phyloP scores from a whole-genome alignment of 2,888 invertebrate species.

The Lagria hirta region DNA sequence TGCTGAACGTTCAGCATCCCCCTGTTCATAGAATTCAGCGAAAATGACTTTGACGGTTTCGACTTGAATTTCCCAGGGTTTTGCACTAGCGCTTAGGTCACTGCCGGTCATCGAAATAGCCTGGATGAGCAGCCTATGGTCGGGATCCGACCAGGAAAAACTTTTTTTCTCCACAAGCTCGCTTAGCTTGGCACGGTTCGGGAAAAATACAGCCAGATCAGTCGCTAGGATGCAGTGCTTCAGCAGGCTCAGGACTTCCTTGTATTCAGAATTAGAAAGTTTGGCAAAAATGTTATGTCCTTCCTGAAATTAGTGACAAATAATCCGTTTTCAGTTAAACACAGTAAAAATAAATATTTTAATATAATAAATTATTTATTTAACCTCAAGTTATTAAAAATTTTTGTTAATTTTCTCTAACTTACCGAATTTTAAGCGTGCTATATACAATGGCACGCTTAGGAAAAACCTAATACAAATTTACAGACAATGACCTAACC shows the following conservation, averaged over 20 bases:
- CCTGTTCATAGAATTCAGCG: constrained; percentile 79
- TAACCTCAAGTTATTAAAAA: too few species aligned
- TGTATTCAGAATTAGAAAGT: constrained; percentile 71
- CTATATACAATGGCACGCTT: too few species aligned
- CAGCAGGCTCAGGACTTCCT: constrained; percentile 72
- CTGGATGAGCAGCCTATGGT: constrained; percentile 71
- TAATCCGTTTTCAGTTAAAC: too few species aligned
- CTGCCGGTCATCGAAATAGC: constrained; percentile 83
- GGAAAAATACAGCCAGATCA: constrained; percentile 79
- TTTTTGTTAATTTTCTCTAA: too few species aligned
- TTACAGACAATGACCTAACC: too few species aligned
- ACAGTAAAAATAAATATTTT: too few species aligned
- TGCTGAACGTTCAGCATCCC: constrained; percentile 52
- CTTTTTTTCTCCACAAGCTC: constrained; percentile 56
- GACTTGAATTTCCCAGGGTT: constrained; percentile 80
- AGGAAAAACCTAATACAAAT: too few species aligned
- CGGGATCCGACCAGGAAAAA: constrained; percentile 67
- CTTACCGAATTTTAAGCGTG: too few species aligned
- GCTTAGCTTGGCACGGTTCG: constrained; percentile 67
- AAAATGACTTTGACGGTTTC: constrained; percentile 79
- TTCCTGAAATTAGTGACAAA: too few species aligned
- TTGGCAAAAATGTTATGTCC: constrained; percentile 83
- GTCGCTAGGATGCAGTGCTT: constrained; percentile 85
- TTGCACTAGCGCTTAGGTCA: constrained; percentile 80
- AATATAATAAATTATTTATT: too few species aligned